phyloP scores from a whole-genome alignment of 2,888 invertebrate genomes.

The Drosophila stalkeri region DNA sequence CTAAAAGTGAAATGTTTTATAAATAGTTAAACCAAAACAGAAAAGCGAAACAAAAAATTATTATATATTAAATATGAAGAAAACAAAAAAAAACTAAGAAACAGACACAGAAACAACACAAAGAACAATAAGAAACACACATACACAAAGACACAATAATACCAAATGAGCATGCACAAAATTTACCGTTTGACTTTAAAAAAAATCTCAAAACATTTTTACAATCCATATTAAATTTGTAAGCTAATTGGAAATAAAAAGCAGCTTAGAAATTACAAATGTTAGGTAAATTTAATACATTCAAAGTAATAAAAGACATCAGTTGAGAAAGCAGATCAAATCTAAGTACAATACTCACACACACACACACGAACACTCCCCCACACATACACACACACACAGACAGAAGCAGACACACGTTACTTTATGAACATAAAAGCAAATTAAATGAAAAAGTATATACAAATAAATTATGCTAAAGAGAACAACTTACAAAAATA shows the following conservation, averaged over 20 bases:
- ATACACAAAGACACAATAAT: slow-evolving; percentile 38
- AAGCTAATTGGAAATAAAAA: slow-evolving; percentile 58
- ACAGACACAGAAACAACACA: slow-evolving; percentile 39
- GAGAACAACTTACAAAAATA: slow-evolving; percentile 72
- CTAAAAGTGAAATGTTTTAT: slow-evolving; percentile 83
- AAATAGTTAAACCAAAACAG: slow-evolving; percentile 81
- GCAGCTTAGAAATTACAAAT: slow-evolving; percentile 43
- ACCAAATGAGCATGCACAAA: slow-evolving; percentile 60
- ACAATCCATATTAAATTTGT: slow-evolving; percentile 63
- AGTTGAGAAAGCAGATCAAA: slow-evolving; percentile 41
- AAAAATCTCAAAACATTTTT: slow-evolving; percentile 52
- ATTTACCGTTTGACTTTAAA: slow-evolving; percentile 62
- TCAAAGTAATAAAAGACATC: slow-evolving; percentile 21
- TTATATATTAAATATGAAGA: slow-evolving; percentile 69
- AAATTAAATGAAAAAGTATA: slow-evolving; percentile 81
- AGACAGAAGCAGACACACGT: slow-evolving; percentile 77
- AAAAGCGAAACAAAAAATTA: slow-evolving; percentile 60
- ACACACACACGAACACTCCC: slow-evolving; percentile 2
- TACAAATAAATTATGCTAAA: slow-evolving; percentile 81
- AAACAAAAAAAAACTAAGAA: slow-evolving; percentile 52
- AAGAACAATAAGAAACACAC: slow-evolving; percentile 46
- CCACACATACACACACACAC: slow-evolving; percentile 37
- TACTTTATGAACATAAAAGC: slow-evolving; percentile 81
- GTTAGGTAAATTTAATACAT: slow-evolving; percentile 45
- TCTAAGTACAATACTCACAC: slow-evolving; percentile 36